Evolutionary conservation across 2,113 vertebrate species (phyloP).

Genomic region (Dipodomys stephensi): DNA sequence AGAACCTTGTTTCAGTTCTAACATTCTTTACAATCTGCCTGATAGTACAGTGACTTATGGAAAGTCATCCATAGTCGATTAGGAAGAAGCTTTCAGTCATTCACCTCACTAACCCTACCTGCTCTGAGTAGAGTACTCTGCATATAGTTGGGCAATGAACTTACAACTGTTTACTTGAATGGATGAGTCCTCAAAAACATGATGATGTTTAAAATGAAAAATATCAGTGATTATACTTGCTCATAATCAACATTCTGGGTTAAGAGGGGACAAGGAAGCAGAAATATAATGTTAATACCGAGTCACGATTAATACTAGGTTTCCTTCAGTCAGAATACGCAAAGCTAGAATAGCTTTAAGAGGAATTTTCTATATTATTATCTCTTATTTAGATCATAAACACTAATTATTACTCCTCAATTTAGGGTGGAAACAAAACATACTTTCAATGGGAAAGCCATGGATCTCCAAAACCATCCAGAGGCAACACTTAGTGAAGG

Average conservation of each 20-base stretch:
- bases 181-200: neutral
- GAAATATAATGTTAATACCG: neutral
- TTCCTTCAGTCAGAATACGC: neutral
- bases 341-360: neutral
- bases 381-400: constrained; percentile 20
- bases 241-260: constrained; percentile 10
- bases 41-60: neutral
- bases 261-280: neutral
- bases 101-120: neutral
- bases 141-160: neutral
- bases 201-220: neutral
- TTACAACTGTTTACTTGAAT: neutral
- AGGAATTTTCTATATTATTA: neutral
- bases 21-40: neutral
- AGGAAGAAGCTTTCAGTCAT: neutral
- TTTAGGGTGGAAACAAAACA: neutral
- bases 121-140: neutral
- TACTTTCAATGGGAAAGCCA: constrained; percentile 50
- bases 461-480: neutral
- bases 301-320: neutral
- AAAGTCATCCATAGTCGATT: neutral
- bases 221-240: neutral
- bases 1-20: neutral
- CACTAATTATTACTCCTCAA: constrained; percentile 16
- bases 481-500: neutral